Evolutionary conservation across 2,888 invertebrate species (phyloP).

Genomic region (Melieria picta): DNA sequence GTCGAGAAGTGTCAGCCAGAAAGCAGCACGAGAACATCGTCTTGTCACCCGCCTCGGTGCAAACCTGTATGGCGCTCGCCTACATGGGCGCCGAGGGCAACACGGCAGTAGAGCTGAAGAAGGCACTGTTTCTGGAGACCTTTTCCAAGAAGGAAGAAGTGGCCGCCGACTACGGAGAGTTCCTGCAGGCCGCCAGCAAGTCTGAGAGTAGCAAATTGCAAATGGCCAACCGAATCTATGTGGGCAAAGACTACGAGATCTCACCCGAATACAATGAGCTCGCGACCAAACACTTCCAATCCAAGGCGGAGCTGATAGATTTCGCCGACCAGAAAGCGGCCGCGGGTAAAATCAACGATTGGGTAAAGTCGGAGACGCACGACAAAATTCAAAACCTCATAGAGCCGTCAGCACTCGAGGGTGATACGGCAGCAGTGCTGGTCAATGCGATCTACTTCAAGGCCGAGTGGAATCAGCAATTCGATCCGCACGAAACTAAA

Average conservation of each 20-base stretch:
- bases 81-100: conserved; percentile 74
- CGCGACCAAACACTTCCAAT: conserved; percentile 34
- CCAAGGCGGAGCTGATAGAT: conserved; percentile 36
- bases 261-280: conserved; percentile 36
- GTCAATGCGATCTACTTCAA: conserved; percentile 31
- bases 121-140: conserved; percentile 28
- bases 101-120: conserved; percentile 40
- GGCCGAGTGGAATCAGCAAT: conserved; percentile 40
- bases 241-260: conserved; percentile 28
- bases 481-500: conserved; percentile 77
- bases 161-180: conserved; percentile 41
- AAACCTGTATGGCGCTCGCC: conserved; percentile 74
- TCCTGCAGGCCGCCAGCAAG: conserved; percentile 28
- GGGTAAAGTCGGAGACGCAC: conserved; percentile 40
- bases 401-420: conserved; percentile 25
- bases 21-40: conserved; percentile 37
- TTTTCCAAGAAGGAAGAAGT: conserved; percentile 36
- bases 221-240: conserved; percentile 64
- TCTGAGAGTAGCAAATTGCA: conserved; percentile 63
- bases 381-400: conserved; percentile 37
- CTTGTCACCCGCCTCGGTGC: conserved; percentile 68
- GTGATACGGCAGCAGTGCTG: conserved; percentile 34
- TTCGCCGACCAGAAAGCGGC: conserved; percentile 62
- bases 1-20: conserved; percentile 6
- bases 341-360: conserved; percentile 64